phyloP scores from a whole-genome alignment of 2,113 vertebrate genomes.

The Corapipo altera region DNA sequence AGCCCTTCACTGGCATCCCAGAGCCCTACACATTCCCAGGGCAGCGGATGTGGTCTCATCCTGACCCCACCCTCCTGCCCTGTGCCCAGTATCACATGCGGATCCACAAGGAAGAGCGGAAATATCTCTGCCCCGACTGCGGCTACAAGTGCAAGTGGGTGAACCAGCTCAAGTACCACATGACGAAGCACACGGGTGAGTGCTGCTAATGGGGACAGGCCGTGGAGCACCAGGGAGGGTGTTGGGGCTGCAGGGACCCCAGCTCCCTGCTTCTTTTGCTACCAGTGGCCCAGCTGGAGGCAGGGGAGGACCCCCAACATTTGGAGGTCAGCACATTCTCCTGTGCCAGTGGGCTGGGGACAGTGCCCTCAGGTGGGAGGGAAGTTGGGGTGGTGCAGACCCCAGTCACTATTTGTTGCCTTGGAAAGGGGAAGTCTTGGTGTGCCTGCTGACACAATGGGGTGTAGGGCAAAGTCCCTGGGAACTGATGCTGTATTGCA shows the following conservation, averaged over 20 bases:
- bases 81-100: constrained; percentile 90
- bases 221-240: accelerated
- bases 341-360: neutral
- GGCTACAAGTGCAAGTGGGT: constrained; percentile 99
- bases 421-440: neutral
- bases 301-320: neutral
- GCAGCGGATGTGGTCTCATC: neutral
- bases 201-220: neutral
- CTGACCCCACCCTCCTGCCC: neutral
- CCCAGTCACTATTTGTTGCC: neutral
- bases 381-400: neutral
- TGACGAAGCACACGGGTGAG: constrained; percentile 96
- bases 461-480: neutral
- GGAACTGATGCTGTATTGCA: neutral
- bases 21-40: neutral
- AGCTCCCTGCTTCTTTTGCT: neutral
- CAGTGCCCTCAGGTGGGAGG: neutral
- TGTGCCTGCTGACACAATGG: neutral
- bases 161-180: constrained; percentile 98
- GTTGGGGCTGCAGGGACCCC: neutral
- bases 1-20: neutral
- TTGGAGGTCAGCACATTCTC: neutral
- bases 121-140: constrained; percentile 94
- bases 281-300: neutral
- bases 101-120: constrained; percentile 93